phyloP scores from a whole-genome alignment of 2,888 invertebrate species.

The Mythimna ferrago region DNA sequence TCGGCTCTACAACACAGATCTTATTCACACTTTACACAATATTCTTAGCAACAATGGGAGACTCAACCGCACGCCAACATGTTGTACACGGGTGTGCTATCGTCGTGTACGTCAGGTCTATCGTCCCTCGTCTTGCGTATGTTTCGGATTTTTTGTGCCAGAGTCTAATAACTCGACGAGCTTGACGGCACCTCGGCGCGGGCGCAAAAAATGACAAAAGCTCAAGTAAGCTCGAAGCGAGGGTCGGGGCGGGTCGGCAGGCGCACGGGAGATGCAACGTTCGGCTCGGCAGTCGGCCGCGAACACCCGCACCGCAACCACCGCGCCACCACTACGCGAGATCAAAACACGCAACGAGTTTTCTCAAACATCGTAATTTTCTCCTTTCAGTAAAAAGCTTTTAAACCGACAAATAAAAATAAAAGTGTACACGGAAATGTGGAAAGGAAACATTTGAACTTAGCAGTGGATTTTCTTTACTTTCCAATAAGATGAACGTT shows the following conservation, averaged over 20 bases:
- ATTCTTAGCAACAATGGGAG: constrained; percentile 80
- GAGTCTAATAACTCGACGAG: constrained; percentile 88
- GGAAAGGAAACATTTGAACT: constrained; percentile 69
- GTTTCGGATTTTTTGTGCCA: constrained; percentile 84
- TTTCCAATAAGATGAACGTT: constrained; percentile 71
- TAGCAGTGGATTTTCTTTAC: constrained; percentile 67
- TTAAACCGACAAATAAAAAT: constrained; percentile 41
- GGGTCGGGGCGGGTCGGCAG: constrained; percentile 80
- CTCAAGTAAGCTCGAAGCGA: constrained; percentile 76
- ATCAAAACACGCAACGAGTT: constrained; percentile 40
- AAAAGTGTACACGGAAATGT: constrained; percentile 61
- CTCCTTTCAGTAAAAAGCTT: constrained; percentile 48
- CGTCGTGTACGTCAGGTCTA: constrained; percentile 82
- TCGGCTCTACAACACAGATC: constrained; percentile 73
- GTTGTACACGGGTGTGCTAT: constrained; percentile 81
- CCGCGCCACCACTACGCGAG: constrained; percentile 20
- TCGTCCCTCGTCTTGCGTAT: constrained; percentile 85
- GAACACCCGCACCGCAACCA: constrained; percentile 64
- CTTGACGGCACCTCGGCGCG: constrained; percentile 89
- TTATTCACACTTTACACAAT: constrained; percentile 87
- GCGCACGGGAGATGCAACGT: constrained; percentile 64
- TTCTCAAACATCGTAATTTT: constrained; percentile 49
- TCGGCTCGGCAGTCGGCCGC: constrained; percentile 79
- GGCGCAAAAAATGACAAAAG: constrained; percentile 90
- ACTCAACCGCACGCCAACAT: constrained; percentile 84